A percentile compares a stretch with the other conserved stretches of the same genome.
These are phyloP conservation scores for Danionella dracula DNA, from an alignment of 2,797 vertebrate genomes.

Conservation along the genomic window DNA sequence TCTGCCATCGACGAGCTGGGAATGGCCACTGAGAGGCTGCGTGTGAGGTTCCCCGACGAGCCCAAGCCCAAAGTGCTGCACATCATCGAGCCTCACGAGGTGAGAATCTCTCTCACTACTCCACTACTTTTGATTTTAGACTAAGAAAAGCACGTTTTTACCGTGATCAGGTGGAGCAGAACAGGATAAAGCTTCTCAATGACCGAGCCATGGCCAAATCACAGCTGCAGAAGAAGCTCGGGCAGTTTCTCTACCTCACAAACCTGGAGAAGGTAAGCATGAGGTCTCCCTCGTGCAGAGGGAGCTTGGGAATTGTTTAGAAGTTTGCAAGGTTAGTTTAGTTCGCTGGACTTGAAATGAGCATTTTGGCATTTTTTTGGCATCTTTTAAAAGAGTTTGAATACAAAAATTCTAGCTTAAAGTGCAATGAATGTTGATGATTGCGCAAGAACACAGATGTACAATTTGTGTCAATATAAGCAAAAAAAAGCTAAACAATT, in stretches of 20 bases:
- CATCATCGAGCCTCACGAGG: conserved; percentile 97
- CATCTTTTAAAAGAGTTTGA: too few species aligned
- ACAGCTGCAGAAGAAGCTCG: conserved; percentile 95
- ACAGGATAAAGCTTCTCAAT: conserved; percentile 93
- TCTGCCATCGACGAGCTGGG: conserved; percentile 96
- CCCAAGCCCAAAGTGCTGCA: conserved; percentile 93
- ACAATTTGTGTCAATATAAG: too few species aligned
- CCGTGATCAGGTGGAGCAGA: conserved; percentile 86
- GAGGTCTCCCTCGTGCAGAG: too few species aligned
- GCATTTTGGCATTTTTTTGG: too few species aligned
- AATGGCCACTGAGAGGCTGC: conserved; percentile 93
- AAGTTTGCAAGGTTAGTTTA: too few species aligned
- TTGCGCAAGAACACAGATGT: too few species aligned
- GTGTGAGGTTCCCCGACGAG: conserved; percentile 87
- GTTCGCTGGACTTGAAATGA: too few species aligned
- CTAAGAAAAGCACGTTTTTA: background rate
- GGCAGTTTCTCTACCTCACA: conserved; percentile 92
- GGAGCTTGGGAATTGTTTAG: too few species aligned
- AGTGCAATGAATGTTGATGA: too few species aligned
- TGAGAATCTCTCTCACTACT: conserved; percentile 34
- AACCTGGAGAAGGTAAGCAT: conserved; percentile 90
- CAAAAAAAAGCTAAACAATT: too few species aligned
- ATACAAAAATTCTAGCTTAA: too few species aligned
- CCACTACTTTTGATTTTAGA: background rate
- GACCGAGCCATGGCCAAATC: conserved; percentile 93